Conservation (phyloP, 2,113 vertebrate species). For the Romanogobio albipinnatus region DNA sequence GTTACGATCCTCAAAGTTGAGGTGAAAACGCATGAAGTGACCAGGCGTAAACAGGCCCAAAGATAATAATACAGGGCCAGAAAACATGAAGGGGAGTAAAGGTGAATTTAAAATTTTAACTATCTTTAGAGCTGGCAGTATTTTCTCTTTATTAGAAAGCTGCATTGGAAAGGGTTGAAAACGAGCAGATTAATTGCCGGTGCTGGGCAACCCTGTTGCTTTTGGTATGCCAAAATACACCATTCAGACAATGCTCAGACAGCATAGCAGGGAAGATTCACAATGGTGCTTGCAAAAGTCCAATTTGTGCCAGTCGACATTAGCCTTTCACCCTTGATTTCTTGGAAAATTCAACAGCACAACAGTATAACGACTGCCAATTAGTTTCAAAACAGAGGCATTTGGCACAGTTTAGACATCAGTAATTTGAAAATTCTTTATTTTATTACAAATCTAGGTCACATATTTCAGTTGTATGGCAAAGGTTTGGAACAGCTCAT, state of each 20-base stretch:
- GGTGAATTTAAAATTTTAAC: neutral
- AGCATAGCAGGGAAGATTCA: conserved; percentile 45
- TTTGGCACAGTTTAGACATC: conserved; percentile 47
- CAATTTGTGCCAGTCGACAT: conserved; percentile 53
- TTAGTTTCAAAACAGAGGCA: conserved; percentile 53
- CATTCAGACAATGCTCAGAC: conserved; percentile 41
- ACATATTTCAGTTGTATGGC: conserved; percentile 17
- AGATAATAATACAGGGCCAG: neutral
- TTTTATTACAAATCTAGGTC: conserved; percentile 37
- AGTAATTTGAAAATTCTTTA: conserved; percentile 33
- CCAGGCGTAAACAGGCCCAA: no score
- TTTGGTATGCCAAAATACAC: conserved; percentile 47
- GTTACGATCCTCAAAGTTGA: no score
- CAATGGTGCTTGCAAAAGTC: conserved; percentile 45
- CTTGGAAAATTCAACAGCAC: conserved; percentile 47
- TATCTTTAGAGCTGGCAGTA: conserved; percentile 3
- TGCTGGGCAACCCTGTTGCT: conserved; percentile 34
- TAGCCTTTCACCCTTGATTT: conserved; percentile 54
- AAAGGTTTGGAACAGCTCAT: conserved; percentile 15
- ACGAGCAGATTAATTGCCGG: conserved; percentile 49
- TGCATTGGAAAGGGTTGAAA: conserved; percentile 20
- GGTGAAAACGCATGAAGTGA: no score
- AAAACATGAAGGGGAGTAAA: neutral
- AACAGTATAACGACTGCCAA: conserved; percentile 49
- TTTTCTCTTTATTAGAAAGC: conserved; percentile 10